Evolutionary conservation across 2,113 vertebrate genomes (phyloP).

Genomic region (Martes martes): DNA sequence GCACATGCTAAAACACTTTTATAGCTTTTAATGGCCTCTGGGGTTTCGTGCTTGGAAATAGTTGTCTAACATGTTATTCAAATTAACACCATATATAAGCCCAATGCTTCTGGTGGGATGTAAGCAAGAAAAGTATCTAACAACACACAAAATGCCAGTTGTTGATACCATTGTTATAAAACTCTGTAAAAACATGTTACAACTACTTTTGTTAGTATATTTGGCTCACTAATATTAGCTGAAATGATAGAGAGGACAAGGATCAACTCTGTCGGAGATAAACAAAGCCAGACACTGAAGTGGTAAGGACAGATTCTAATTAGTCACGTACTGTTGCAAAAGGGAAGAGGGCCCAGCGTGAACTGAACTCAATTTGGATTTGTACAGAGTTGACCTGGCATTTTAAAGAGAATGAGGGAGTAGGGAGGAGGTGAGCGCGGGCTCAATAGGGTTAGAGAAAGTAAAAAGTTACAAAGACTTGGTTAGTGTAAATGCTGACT

Average conservation of each 20-base stretch:
- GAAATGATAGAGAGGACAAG: background rate
- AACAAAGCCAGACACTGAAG: background rate
- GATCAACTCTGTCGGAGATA: background rate
- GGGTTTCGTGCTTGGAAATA: conserved; percentile 5
- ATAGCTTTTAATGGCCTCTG: background rate
- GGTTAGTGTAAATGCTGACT: background rate
- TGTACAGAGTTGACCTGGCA: background rate
- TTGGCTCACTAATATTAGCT: background rate
- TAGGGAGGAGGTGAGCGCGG: too few species aligned
- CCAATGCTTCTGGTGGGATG: background rate
- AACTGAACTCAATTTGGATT: background rate
- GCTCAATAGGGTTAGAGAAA: background rate
- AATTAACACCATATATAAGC: background rate
- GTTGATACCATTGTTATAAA: background rate
- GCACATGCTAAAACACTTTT: background rate
- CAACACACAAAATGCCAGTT: background rate
- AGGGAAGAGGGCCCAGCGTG: background rate
- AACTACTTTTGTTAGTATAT: background rate
- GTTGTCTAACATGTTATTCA: background rate
- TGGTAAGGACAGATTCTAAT: background rate
- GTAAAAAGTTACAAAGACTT: background rate
- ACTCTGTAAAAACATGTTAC: background rate
- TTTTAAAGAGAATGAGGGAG: background rate
- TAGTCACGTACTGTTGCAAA: background rate
- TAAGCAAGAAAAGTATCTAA: background rate